Percentiles rank a stretch among this genome's conserved stretches.
Conservation (phyloP, 2,113 vertebrate species). For the Rattus rattus region DNA sequence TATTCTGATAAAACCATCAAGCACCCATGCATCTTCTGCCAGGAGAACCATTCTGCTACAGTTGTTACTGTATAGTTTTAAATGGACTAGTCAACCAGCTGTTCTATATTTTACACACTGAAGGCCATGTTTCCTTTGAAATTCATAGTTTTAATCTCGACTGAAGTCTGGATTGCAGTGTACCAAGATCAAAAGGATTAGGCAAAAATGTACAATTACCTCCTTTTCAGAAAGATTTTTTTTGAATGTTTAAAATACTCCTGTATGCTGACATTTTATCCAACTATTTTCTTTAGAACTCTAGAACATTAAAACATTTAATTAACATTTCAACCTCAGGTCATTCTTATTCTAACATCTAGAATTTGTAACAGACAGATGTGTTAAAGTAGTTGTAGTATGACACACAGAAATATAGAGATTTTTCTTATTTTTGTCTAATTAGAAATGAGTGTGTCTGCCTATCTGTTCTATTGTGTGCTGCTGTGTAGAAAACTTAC, state of each 20-base stretch:
- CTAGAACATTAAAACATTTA: conserved; percentile 81
- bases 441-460: neutral
- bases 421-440: conserved; percentile 12
- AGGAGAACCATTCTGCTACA: conserved; percentile 62
- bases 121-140: conserved; percentile 85
- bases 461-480: neutral
- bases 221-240: conserved; percentile 74
- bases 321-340: conserved; percentile 80
- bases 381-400: conserved; percentile 51
- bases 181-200: conserved; percentile 80
- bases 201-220: conserved; percentile 77
- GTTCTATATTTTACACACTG: conserved; percentile 82
- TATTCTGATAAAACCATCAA: conserved; percentile 73
- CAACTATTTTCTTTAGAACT: conserved; percentile 81
- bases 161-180: conserved; percentile 80
- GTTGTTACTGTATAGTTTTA: conserved; percentile 76
- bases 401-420: conserved; percentile 43
- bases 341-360: conserved; percentile 76
- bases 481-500: neutral
- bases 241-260: conserved; percentile 76
- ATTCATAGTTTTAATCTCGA: conserved; percentile 82
- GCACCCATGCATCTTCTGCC: conserved; percentile 45
- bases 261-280: conserved; percentile 79
- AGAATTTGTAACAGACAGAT: conserved; percentile 69
- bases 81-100: conserved; percentile 81